Evolutionary conservation across 2,888 invertebrate species (phyloP).

Genomic region (Spodoptera exigua): DNA sequence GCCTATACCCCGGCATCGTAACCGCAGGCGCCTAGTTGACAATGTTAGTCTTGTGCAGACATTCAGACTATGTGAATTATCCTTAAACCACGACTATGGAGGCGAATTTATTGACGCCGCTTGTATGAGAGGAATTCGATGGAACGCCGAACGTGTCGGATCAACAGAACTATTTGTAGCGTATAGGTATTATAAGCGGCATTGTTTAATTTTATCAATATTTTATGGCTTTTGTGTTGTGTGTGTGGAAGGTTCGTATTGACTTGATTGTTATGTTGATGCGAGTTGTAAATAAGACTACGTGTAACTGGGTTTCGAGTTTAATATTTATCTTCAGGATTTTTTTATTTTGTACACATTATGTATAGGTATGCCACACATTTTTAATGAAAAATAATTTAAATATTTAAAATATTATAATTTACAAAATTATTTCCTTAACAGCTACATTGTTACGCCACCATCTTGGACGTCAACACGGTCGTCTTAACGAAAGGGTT

Average conservation of each 20-base stretch:
- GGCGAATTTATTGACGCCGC: constrained; percentile 76
- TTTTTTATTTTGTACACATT: no score
- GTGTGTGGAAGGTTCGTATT: no score
- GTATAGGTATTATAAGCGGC: background rate
- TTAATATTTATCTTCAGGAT: no score
- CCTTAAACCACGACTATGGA: constrained; percentile 70
- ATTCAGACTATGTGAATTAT: constrained; percentile 80
- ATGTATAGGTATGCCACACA: no score
- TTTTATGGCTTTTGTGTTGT: no score
- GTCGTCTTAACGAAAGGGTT: constrained; percentile 38
- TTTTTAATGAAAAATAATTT: no score
- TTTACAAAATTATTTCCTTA: background rate
- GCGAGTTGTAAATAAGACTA: no score
- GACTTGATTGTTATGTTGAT: no score
- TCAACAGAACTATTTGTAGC: constrained; percentile 43
- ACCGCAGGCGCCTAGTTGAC: constrained; percentile 73
- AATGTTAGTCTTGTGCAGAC: constrained; percentile 73
- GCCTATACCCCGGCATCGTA: constrained; percentile 59
- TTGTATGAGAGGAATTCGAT: constrained; percentile 63
- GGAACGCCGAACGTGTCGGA: constrained; percentile 45
- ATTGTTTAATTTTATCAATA: no score
- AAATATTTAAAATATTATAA: no score
- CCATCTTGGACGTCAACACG: constrained; percentile 31
- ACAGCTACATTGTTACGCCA: constrained; percentile 29
- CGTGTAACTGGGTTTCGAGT: no score